Conservation (phyloP, 2,113 vertebrate genomes). For the Leucosticte australis region DNA sequence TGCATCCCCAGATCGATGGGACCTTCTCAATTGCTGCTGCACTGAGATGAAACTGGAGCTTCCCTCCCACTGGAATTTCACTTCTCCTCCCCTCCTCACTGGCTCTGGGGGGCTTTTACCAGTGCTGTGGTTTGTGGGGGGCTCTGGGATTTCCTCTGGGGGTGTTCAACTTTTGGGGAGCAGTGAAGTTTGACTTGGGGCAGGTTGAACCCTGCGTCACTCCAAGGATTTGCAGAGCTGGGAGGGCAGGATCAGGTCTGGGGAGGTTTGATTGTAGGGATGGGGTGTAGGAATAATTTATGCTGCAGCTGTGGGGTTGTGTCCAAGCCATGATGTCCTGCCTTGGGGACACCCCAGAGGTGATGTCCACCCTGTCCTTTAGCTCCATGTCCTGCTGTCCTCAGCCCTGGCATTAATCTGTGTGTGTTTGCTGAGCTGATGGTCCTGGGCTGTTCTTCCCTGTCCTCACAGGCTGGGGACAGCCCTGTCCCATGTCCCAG, state of each 20-base stretch:
- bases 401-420: background rate
- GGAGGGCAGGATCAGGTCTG: background rate
- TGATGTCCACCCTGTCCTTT: background rate
- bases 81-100: rapidly evolving
- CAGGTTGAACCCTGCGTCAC: background rate
- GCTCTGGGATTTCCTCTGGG: background rate
- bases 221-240: background rate
- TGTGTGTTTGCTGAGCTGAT: background rate
- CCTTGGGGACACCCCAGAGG: rapidly evolving
- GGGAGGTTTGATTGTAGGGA: background rate
- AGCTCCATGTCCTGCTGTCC: background rate
- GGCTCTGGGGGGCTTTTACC: background rate
- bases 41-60: rapidly evolving
- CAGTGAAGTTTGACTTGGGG: background rate
- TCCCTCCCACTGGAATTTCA: background rate
- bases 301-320: rapidly evolving
- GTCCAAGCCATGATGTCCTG: background rate
- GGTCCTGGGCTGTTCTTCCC: background rate
- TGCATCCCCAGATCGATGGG: background rate
- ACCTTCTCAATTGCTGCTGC: background rate
- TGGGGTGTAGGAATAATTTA: background rate
- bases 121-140: rapidly evolving
- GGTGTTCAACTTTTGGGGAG: background rate
- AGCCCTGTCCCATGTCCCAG: background rate
- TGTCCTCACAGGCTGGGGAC: background rate